Base-by-base conservation (phyloP, 2,888 invertebrate species). In the Drosophila affinis region DNA sequence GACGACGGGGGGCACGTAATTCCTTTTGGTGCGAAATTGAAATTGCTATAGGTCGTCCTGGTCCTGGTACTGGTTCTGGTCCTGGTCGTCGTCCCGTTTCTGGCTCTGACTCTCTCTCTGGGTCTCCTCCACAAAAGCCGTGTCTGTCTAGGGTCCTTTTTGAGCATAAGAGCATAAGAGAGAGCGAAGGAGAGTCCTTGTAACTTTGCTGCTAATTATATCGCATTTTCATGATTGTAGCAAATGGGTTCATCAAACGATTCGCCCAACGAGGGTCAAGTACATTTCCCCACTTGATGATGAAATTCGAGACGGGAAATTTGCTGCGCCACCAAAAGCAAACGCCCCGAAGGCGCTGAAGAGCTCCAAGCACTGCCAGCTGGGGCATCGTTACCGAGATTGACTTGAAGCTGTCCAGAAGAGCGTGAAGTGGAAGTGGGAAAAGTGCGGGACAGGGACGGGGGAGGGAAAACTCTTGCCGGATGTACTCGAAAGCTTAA, bases 21-120 rank as follows among this genome's bases (percentile, higher is more conserved):
- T 87, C 71, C 76, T 65, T 81, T 72, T 65, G 67, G 67, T 58
- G 65, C 71, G 51, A 83, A 83, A 87, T 87, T 81, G 87, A 84
- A 88, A 88, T 75, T 72, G 61, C 70, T 51, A 64, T 56, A 58
- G 55, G 71, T 72, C 71, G 72, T 17, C 34, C 24, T 27, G 24
- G 24, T 24, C 1, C 5, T n/a, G 17, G 32, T 72, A 44, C 62
- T 72, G 34, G 72, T 14, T 17, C 24, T 17, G 17, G n/a, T 21
- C 3, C 12, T 9, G 24, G 14, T 44, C 27, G 18, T 34, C 9
- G 2, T n/a, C n/a, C 21, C 39, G 51, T 6, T n/a, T 47, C 57
- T 57, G 32, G 18, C 21, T 21, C 10, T 17, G 57, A 1, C 39
- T 39, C 34, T 39, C 7, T n/a, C 39, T 39, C 39, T 39, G 21